Evolutionary conservation across 2,888 invertebrate species (phyloP), one percentile per base, ranked within the genome.

Genomic region (Andrena fulva): DNA sequence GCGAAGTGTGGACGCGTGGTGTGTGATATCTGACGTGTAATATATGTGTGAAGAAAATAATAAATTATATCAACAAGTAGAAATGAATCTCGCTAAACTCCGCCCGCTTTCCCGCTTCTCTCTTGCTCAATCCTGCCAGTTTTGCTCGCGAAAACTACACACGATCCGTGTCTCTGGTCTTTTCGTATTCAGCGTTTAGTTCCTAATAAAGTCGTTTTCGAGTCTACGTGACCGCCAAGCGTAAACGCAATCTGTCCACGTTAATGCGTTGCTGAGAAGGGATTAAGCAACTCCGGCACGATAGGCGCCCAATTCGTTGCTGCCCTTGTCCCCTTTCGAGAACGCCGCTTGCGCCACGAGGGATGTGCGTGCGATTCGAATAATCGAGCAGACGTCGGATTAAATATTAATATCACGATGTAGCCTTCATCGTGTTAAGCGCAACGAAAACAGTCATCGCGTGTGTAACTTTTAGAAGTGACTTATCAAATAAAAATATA

Each of bases 311-410:
- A 85, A 87, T 88, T 87, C 73, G 60, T 72, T n/a, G 52, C 8
- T 64, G 89, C 85, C 89, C 89, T 89, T 89, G 89, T 88, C 87
- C 89, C 20, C 88, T 80, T 89, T 89, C 35, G 56, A 16, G 78
- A 85, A 84, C 62, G 27, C 6, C 7, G 35, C 71, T 83, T 85
- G 70, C 87, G 87, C 68, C 84, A 89, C 54, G 73, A 79, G 56
- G 68, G 75, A 78, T 63, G 67, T 24, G 31, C 62, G 76, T 80
- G 73, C 80, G 83, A 77, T 80, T 63, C 74, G 82, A 83, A 63
- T 87, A 76, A 82, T 35, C 31, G 64, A 69, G 35, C 56, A 59
- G 77, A 63, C 72, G 60, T 20, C n/a, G 56, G 27, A 73, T 78
- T 73, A 72, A 84, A 62, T 68, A 74, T 86, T 59, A 63, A 71